These are phyloP conservation scores for Muscicapa adusta DNA, from an alignment of 2,113 vertebrate genomes.

Conservation along the genomic window DNA sequence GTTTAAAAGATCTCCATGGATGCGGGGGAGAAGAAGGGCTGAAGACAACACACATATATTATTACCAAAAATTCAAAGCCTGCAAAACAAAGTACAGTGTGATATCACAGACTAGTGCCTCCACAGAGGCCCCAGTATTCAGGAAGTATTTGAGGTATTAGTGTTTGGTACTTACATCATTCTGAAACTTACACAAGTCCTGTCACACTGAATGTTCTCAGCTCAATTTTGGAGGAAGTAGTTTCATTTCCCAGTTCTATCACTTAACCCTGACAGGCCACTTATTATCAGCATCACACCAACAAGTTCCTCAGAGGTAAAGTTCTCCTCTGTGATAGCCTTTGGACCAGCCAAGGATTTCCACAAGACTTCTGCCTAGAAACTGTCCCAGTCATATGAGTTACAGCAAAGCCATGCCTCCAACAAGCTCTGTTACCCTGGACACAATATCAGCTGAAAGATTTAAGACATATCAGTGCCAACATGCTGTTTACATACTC, in stretches of 20 bases:
- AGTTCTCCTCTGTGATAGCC: not conserved
- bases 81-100: not conserved
- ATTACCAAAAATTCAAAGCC: not conserved
- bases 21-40: not conserved
- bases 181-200: not conserved
- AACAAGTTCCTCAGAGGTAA: not conserved
- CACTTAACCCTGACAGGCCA: not conserved
- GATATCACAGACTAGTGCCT: not conserved
- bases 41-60: not conserved
- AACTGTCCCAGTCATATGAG: not conserved
- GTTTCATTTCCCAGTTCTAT: not conserved
- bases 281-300: not conserved
- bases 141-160: not conserved
- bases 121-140: not conserved
- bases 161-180: not conserved
- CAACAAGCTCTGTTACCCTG: not conserved
- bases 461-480: not conserved
- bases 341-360: not conserved
- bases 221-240: not conserved
- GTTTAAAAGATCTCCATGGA: not conserved
- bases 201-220: not conserved
- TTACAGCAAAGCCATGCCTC: not conserved
- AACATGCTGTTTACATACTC: not conserved
- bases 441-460: not conserved
- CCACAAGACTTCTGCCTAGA: not conserved